Percentiles rank a stretch among this genome's conserved stretches.
These are phyloP conservation scores for Drosophila sordidapex DNA, from an alignment of 2,888 invertebrate species.

Conservation along the genomic window DNA sequence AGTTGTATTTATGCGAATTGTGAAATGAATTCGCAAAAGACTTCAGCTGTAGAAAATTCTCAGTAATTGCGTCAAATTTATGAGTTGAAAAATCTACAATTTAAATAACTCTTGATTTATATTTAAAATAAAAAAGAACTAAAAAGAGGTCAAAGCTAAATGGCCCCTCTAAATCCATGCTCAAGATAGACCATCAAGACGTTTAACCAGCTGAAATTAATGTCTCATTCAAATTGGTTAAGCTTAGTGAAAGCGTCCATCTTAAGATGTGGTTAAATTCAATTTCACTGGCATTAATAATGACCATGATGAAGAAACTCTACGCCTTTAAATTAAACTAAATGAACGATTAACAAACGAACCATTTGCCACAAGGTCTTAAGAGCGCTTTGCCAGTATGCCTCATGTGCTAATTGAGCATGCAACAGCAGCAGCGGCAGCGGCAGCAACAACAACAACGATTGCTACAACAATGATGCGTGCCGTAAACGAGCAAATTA, in stretches of 20 bases:
- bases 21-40: not conserved
- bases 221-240: not conserved
- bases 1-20: not conserved
- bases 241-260: not conserved
- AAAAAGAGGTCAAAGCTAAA: not conserved
- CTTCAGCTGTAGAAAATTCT: too few species aligned
- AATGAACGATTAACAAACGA: slow-evolving; percentile 40
- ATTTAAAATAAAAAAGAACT: not conserved
- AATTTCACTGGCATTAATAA: slow-evolving; percentile 2
- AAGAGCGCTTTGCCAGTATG: slow-evolving; percentile 39
- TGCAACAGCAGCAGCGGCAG: slow-evolving; percentile 36
- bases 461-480: slow-evolving; percentile 51
- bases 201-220: not conserved
- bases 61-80: too few species aligned
- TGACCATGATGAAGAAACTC: slow-evolving; percentile 16
- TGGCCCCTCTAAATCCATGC: not conserved
- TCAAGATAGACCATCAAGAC: not conserved
- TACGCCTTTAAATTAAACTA: slow-evolving; percentile 14
- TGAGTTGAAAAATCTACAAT: not conserved
- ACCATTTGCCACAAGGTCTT: slow-evolving; percentile 23
- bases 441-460: slow-evolving; percentile 34
- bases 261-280: slow-evolving; percentile 14
- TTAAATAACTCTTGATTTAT: not conserved
- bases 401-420: slow-evolving; percentile 50
- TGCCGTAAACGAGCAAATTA: slow-evolving; percentile 71